Evolutionary conservation across 2,888 invertebrate species (phyloP).

Genomic region (Catotricha subobsoleta): DNA sequence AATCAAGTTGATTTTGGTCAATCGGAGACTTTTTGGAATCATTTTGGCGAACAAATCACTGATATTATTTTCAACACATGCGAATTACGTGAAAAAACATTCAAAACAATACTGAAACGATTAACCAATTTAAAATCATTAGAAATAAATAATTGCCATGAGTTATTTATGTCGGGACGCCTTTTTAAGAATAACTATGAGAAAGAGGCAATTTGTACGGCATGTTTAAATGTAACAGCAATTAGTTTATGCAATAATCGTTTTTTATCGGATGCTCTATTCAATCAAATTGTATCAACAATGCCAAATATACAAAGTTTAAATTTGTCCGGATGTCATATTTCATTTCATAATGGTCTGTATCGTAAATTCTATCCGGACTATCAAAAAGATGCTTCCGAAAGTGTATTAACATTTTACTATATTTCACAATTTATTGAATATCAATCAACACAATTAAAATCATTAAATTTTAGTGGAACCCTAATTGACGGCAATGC

Average conservation of each 20-base stretch:
- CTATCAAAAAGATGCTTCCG: constrained; percentile 35
- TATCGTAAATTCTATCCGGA: constrained; percentile 48
- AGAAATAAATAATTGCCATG: constrained; percentile 45
- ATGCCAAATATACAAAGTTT: constrained; percentile 41
- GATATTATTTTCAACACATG: constrained; percentile 38
- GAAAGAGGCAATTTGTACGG: constrained; percentile 28
- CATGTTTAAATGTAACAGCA: constrained; percentile 34
- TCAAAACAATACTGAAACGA: constrained; percentile 38
- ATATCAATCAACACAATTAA: constrained; percentile 35
- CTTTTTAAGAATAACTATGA: constrained; percentile 42
- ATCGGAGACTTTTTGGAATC: constrained; percentile 35
- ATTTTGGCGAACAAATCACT: constrained; percentile 36
- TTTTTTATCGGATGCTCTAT: constrained; percentile 55
- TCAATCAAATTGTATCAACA: constrained; percentile 43
- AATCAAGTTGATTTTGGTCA: constrained; percentile 22
- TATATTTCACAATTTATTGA: constrained; percentile 41
- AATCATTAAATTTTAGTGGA: constrained; percentile 42
- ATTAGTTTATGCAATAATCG: constrained; percentile 47
- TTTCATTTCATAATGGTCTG: constrained; percentile 50
- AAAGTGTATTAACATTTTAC: constrained; percentile 52
- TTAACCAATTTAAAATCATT: constrained; percentile 39
- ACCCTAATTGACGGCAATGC: constrained; percentile 49
- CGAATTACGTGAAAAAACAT: constrained; percentile 44
- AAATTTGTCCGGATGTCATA: constrained; percentile 46
- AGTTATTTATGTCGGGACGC: constrained; percentile 55